Percentiles rank a stretch among this genome's conserved stretches.
Conservation (phyloP, 2,888 invertebrate genomes). For the Lobophora halterata region DNA sequence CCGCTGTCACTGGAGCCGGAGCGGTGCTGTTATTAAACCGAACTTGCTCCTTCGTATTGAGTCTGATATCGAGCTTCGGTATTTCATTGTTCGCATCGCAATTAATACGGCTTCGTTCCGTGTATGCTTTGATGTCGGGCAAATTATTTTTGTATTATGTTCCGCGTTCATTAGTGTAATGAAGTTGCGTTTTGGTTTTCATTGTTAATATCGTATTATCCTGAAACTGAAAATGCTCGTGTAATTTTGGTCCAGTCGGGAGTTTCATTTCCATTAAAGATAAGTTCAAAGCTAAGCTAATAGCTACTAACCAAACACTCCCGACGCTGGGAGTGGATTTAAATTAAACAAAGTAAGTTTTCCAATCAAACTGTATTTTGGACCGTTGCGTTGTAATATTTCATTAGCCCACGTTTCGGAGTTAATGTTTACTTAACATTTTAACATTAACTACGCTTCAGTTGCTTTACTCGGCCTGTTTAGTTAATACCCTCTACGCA, state of each 20-base stretch:
- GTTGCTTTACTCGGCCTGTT: slow-evolving; percentile 12
- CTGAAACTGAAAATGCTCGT: slow-evolving; percentile 12
- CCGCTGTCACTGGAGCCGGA: slow-evolving; percentile 52
- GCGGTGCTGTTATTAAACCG: slow-evolving; percentile 49
- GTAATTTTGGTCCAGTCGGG: slow-evolving; percentile 8
- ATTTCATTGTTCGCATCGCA: slow-evolving; percentile 30
- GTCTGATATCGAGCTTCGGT: slow-evolving; percentile 30
- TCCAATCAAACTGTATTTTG: slow-evolving; percentile 36
- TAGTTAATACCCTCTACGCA: no score
- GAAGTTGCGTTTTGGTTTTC: slow-evolving; percentile 24
- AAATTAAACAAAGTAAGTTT: slow-evolving; percentile 36
- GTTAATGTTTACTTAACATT: slow-evolving; percentile 23
- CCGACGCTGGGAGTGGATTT: slow-evolving; percentile 24
- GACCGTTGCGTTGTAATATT: slow-evolving; percentile 29
- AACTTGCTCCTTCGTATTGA: slow-evolving; percentile 46
- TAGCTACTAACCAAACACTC: slow-evolving; percentile 32
- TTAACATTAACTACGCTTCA: slow-evolving; percentile 7
- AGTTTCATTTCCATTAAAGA: slow-evolving; percentile 22
- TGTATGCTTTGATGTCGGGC: slow-evolving; percentile 19
- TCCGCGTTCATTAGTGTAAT: slow-evolving; percentile 26
- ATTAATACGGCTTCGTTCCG: slow-evolving; percentile 26
- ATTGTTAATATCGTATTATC: slow-evolving; percentile 16
- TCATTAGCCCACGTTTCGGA: slow-evolving; percentile 28
- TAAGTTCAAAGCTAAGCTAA: slow-evolving; percentile 26
- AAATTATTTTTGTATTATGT: slow-evolving; percentile 27